Percentiles rank a stretch among this genome's conserved stretches.
Conservation (phyloP, 2,797 vertebrate species). For the Microctenopoma steveboyesi region DNA sequence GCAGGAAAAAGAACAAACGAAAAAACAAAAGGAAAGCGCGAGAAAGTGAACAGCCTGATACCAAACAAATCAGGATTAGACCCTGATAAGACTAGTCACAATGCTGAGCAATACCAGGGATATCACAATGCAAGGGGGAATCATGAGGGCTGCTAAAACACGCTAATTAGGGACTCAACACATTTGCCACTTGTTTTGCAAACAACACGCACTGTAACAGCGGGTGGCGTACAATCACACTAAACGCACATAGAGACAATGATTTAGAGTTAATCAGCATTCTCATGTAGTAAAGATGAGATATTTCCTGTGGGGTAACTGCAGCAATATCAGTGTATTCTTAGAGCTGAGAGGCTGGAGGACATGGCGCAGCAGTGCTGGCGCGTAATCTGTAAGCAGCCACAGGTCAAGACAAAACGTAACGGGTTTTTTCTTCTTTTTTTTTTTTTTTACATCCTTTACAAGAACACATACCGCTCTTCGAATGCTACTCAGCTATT, state of each 20-base stretch:
- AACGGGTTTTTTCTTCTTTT: slow-evolving; percentile 53
- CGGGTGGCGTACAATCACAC: slow-evolving; percentile 66
- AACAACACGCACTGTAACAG: slow-evolving; percentile 73
- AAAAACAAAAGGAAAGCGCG: slow-evolving; percentile 42
- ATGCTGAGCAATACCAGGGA: slow-evolving; percentile 73
- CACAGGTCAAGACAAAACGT: slow-evolving; percentile 67
- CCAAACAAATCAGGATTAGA: slow-evolving; percentile 79
- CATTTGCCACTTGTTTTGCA: slow-evolving; percentile 75
- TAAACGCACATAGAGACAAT: slow-evolving; percentile 68
- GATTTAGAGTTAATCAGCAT: slow-evolving; percentile 58
- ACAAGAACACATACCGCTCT: slow-evolving; percentile 41
- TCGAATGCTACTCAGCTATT: slow-evolving; percentile 50
- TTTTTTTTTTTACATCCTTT: slow-evolving; percentile 55
- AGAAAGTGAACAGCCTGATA: slow-evolving; percentile 57
- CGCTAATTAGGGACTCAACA: slow-evolving; percentile 73
- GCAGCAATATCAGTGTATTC: slow-evolving; percentile 36
- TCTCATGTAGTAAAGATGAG: slow-evolving; percentile 41
- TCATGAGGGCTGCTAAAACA: slow-evolving; percentile 68
- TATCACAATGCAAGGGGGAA: slow-evolving; percentile 66
- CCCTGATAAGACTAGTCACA: slow-evolving; percentile 80
- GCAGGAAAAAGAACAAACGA: slow-evolving; percentile 36
- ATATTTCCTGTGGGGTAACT: slow-evolving; percentile 29
- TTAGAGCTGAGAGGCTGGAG: slow-evolving; percentile 52
- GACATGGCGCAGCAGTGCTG: slow-evolving; percentile 30
- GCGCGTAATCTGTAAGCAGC: slow-evolving; percentile 71